phyloP scores from a whole-genome alignment of 2,888 invertebrate species.

The Vandiemenella viatica region DNA sequence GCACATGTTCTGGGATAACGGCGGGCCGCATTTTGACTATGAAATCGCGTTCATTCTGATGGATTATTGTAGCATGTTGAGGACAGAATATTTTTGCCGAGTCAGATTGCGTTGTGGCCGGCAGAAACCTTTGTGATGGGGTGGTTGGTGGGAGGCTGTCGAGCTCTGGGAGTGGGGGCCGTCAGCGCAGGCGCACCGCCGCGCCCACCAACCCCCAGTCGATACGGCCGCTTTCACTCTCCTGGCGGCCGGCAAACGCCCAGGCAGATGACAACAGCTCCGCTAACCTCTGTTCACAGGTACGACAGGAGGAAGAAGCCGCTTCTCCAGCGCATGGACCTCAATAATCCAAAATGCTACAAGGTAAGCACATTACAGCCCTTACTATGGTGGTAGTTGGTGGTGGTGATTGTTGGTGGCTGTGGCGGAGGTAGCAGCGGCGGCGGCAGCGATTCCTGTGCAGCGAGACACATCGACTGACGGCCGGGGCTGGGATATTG shows the following conservation, averaged over 20 bases:
- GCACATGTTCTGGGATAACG: too few relatives aligned
- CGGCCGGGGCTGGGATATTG: conserved; percentile 68
- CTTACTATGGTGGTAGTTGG: too few relatives aligned
- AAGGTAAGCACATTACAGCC: too few relatives aligned
- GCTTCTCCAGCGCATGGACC: conserved; percentile 24
- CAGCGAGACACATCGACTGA: conserved; percentile 11
- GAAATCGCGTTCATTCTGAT: too few relatives aligned
- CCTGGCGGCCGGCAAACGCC: conserved; percentile 22
- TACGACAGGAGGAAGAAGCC: background rate
- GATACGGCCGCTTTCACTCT: background rate
- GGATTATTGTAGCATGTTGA: too few relatives aligned
- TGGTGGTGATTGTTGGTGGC: too few relatives aligned
- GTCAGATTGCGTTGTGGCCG: too few relatives aligned
- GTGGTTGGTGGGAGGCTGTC: too few relatives aligned
- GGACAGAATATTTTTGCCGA: too few relatives aligned
- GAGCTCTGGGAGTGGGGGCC: conserved; percentile 29
- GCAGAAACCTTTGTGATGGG: too few relatives aligned
- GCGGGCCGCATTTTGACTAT: too few relatives aligned
- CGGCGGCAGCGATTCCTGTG: conserved; percentile 1
- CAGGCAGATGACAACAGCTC: background rate
- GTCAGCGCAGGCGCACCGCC: conserved; percentile 31
- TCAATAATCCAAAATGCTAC: conserved; percentile 13
- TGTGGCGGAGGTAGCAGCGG: background rate
- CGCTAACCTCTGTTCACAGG: too few relatives aligned
- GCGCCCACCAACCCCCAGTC: background rate